A percentile compares a stretch with the other conserved stretches of the same genome.
Evolutionary conservation across 1,140 invertebrate genomes (phyloP).

Genomic region (Neocloeon triangulifer): DNA sequence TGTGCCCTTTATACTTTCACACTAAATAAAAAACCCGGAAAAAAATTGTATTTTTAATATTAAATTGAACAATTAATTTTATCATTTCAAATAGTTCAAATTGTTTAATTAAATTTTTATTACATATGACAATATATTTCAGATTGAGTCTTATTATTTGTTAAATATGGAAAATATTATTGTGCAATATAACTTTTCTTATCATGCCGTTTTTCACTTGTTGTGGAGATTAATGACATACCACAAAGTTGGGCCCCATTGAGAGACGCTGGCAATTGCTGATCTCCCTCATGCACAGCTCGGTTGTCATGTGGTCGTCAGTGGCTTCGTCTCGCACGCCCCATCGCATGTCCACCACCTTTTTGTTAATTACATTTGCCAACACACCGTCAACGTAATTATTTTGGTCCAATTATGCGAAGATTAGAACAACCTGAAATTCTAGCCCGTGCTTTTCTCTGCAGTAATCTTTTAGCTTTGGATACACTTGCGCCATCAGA

Average conservation of each 20-base stretch:
- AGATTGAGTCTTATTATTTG: no score
- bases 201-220: no score
- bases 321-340: slow-evolving; percentile 90
- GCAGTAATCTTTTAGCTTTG: slow-evolving; percentile 90
- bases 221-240: no score
- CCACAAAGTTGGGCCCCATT: slow-evolving; percentile 95
- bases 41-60: no score
- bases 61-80: no score
- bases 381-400: slow-evolving; percentile 5
- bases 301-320: slow-evolving; percentile 97
- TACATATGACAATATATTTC: no score
- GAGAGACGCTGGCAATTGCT: slow-evolving; percentile 91
- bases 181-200: no score
- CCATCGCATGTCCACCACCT: slow-evolving; percentile 99
- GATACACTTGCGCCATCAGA: slow-evolving; percentile 95
- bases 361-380: slow-evolving; percentile 8
- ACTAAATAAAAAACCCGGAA: no score
- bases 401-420: slow-evolving; percentile 2
- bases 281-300: slow-evolving; percentile 94
- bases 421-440: slow-evolving; percentile 73
- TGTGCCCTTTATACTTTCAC: no score
- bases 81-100: no score
- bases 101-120: no score
- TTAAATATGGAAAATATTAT: no score
- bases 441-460: slow-evolving; percentile 93